Conservation (phyloP, 2,888 invertebrate genomes). For the Tupiocoris notatus region DNA sequence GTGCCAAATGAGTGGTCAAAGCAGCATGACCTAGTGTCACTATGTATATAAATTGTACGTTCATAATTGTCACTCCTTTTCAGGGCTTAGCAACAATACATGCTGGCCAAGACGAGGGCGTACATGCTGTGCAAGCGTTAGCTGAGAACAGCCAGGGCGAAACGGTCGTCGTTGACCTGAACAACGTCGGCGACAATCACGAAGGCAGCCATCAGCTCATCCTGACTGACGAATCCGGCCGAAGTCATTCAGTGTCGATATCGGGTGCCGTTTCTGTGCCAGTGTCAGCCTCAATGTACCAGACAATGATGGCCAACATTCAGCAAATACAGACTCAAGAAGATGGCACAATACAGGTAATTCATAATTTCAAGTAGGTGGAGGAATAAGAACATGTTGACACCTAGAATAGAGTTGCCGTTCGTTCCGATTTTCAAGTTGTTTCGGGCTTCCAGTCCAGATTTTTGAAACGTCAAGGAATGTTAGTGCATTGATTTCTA, state of each 20-base stretch:
- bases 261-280: constrained; percentile 95
- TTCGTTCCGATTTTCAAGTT: too few species aligned
- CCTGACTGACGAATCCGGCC: constrained; percentile 91
- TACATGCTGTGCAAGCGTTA: constrained; percentile 65
- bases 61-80: not conserved
- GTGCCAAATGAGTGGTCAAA: too few species aligned
- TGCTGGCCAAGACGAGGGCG: constrained; percentile 48
- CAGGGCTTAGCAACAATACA: constrained; percentile 28
- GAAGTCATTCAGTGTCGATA: constrained; percentile 78
- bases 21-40: too few species aligned
- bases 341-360: constrained; percentile 72
- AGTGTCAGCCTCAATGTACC: constrained; percentile 93
- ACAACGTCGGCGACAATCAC: constrained; percentile 82
- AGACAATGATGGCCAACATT: constrained; percentile 90
- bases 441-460: too few species aligned
- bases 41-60: too few species aligned
- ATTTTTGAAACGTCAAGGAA: too few species aligned
- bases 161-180: constrained; percentile 82
- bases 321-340: constrained; percentile 76
- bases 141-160: constrained; percentile 64
- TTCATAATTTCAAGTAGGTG: not conserved
- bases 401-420: too few species aligned
- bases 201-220: constrained; percentile 82
- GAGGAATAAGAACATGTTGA: not conserved
- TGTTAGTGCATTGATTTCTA: too few species aligned